Conservation (phyloP, 2,888 invertebrate genomes). For the Polydrusus tereticollis region DNA sequence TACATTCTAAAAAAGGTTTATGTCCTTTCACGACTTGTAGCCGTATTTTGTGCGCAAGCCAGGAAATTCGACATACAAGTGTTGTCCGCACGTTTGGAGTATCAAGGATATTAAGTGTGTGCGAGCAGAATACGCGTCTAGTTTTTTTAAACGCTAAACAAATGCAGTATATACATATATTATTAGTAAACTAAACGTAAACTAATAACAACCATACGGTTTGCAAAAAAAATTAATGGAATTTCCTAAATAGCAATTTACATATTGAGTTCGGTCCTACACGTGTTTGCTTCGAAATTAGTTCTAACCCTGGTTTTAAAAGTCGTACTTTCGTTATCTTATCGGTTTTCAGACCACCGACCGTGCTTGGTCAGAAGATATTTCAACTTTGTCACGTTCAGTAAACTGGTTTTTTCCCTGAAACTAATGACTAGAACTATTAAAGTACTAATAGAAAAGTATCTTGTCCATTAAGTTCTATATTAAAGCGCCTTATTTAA, state of each 20-base stretch:
- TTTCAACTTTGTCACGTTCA: conserved; percentile 2
- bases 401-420: background rate
- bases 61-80: conserved; percentile 59
- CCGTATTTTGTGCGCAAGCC: conserved; percentile 58
- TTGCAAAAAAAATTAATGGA: background rate
- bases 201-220: background rate
- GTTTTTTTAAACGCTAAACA: conserved; percentile 21
- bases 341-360: conserved; percentile 5
- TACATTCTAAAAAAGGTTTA: conserved; percentile 61
- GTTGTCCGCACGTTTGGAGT: conserved; percentile 33
- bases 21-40: conserved; percentile 61
- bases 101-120: conserved; percentile 47
- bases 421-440: background rate
- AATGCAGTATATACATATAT: conserved; percentile 1
- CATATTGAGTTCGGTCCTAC: background rate
- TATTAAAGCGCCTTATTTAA: no score
- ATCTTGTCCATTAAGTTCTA: no score
- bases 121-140: conserved; percentile 30
- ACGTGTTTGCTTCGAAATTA: conserved; percentile 12
- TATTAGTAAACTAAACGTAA: no score
- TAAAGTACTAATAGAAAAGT: conserved; percentile 2
- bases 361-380: background rate
- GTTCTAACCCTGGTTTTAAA: background rate
- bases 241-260: conserved; percentile 16
- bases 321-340: background rate